Evolutionary conservation across 2,113 vertebrate species (phyloP), one percentile per base, ranked within the genome.

Genomic region (Saccopteryx leptura): DNA sequence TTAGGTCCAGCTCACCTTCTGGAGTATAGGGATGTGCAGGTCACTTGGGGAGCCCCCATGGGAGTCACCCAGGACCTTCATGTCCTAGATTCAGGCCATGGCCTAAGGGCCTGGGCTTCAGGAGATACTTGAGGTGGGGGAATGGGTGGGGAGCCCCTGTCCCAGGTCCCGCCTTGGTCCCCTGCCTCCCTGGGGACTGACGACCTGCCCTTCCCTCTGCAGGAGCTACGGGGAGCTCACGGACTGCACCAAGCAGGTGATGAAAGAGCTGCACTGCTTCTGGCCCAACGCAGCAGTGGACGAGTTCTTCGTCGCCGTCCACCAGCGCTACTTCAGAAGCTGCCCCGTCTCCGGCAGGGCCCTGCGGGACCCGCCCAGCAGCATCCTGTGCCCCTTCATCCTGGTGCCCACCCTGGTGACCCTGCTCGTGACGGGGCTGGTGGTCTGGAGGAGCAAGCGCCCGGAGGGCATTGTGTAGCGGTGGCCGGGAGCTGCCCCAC

Each of bases 251-350:
- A 96, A 26, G 63, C 92, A 99, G 7, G 97, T 99, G 82, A 99
- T 99, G 0, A 46, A 87, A 11, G 98, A 97, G 81, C 98, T 99
- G 96, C 97, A 98, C 75, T 99, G 99, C 97, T 99, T 98, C 98
- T 99, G 99, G 99, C 99, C 99, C 54, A 99, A 99, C 97, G 96
- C 93, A 0, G 97, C 98, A 50, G 99, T 99, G 98, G 99, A 99
- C 6, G 98, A 98, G 87, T 99, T 99, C 98, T 99, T 99, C 97
- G 97, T 99, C 79, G 94, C 95, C 0, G 93, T 99, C 61, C 99
- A 99, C 98, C 98, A 82, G 85, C 98, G 96, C 68, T 99, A 99
- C 98, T 99, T 99, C 98, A 97, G 98, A 31, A 97, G 98, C 98
- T 99, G 99, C 97, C 98, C 99, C 0, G 81, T 97, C 52, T 98